Evolutionary conservation across 2,888 invertebrate species (phyloP), one percentile per base, ranked within the genome.

Genomic region (Eupithecia dodoneata): DNA sequence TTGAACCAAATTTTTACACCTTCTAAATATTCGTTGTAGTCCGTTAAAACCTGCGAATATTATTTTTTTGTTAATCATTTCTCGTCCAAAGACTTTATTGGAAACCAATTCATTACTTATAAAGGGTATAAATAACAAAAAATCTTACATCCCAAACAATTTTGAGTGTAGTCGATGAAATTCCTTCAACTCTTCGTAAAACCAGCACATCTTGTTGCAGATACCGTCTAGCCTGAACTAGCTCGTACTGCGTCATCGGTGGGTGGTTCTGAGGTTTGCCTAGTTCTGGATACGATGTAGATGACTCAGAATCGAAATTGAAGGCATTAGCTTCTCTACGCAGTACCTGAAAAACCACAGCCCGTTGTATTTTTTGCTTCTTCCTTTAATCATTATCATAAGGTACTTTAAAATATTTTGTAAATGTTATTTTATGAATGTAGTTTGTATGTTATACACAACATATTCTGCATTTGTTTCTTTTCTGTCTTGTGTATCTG

Each of bases 161-260:
- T 90, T 97, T 96, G 41, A 98, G 96, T 13, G 97, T 97, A 15
- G 97, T 97, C 6, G 98, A 96, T 80, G 97, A 97, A 85, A 97
- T 94, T 52, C 97, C 96, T 88, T 96, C 96, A 13, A 96, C 96
- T 83, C 96, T 94, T 85, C 96, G 93, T 82, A 99, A 94, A 84
- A 97, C 97, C 76, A 99, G 96, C 81, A 98, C 97, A 87, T 97
- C 97, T 78, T 97, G 97, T 87, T 97, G 97, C 59, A 99, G 95
- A 87, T 97, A 96, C 81, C 96, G 96, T 78, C 98, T 95, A 30
- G 97, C 97, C 84, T 97, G 97, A 84, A 97, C 97, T 81, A 98
- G 92, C 90, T 98, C 97, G 77, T 97, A 97, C 83, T 97, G 97
- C 0, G 97, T 97, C 85, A 97, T 96, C 30, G 96, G 95, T 71